Evolutionary conservation across 2,113 vertebrate species (phyloP).

Genomic region (Aspidoscelis tigris): DNA sequence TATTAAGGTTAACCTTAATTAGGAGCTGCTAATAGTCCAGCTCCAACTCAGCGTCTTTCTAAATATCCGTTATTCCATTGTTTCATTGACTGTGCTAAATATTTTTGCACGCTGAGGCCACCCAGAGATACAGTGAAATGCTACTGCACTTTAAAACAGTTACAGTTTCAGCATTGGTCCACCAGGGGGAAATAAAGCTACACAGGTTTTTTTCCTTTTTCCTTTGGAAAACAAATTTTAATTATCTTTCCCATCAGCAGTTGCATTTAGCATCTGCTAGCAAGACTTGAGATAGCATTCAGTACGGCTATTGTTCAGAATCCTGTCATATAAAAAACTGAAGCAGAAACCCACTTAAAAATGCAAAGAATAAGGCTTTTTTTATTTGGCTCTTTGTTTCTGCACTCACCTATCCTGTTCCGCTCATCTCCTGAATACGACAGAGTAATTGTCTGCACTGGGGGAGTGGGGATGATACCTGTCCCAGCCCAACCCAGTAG

Average conservation of each 20-base stretch:
- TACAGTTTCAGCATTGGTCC: constrained; percentile 34
- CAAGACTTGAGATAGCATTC: background rate
- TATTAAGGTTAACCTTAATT: background rate
- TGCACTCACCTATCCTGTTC: no score
- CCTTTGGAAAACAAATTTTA: background rate
- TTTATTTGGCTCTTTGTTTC: background rate
- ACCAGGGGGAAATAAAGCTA: constrained; percentile 57
- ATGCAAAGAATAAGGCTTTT: no score
- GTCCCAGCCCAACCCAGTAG: no score
- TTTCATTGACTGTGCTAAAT: background rate
- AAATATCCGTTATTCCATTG: background rate
- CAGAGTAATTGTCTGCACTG: no score
- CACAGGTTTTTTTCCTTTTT: background rate
- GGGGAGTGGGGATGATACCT: no score
- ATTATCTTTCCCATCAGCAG: background rate
- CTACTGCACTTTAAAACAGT: background rate
- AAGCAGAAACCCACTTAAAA: background rate
- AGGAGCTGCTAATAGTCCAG: background rate
- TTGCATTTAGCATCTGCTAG: background rate
- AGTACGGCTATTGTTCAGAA: background rate
- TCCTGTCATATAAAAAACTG: background rate
- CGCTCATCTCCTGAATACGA: no score
- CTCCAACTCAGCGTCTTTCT: background rate
- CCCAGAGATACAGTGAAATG: no score
- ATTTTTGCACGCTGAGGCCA: background rate